A percentile compares a stretch with the other conserved stretches of the same genome.
These are phyloP conservation scores for Eupithecia vulgata DNA, from an alignment of 2,888 invertebrate species.

Conservation along the genomic window DNA sequence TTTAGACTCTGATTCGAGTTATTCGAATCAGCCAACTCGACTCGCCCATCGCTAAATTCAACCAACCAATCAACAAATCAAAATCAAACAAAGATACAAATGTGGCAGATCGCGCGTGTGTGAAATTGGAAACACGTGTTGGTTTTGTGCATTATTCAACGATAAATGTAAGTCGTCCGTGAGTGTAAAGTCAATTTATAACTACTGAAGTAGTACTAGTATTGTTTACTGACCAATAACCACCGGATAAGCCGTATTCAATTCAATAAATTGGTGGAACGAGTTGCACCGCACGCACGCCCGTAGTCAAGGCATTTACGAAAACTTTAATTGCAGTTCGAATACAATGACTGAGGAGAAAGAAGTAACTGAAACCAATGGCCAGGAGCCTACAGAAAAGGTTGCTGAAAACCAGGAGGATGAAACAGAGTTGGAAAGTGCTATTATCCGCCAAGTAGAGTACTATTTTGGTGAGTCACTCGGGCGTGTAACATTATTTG, in stretches of 20 bases:
- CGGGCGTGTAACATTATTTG: not conserved
- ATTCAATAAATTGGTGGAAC: not conserved
- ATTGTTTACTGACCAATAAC: not conserved
- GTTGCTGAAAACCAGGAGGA: slow-evolving; percentile 55
- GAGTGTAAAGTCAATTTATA: not conserved
- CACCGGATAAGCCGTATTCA: not conserved
- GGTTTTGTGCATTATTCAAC: slow-evolving; percentile 15
- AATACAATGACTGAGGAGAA: slow-evolving; percentile 71
- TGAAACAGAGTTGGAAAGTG: slow-evolving; percentile 78
- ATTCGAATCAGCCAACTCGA: too few relatives aligned
- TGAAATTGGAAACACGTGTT: slow-evolving; percentile 23
- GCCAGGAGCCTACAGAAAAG: slow-evolving; percentile 53
- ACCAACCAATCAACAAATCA: too few relatives aligned
- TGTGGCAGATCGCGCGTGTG: not conserved
- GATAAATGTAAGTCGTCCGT: not conserved
- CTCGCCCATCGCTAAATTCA: too few relatives aligned
- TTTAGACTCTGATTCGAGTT: too few relatives aligned
- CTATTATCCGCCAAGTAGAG: slow-evolving; percentile 88
- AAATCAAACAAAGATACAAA: too few relatives aligned
- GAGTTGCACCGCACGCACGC: not conserved
- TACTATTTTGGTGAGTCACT: slow-evolving; percentile 83
- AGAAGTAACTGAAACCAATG: slow-evolving; percentile 65
- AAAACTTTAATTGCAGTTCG: slow-evolving; percentile 39
- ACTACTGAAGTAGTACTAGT: not conserved
- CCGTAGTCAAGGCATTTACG: not conserved